Evolutionary conservation across 2,113 vertebrate genomes (phyloP), one percentile per base, ranked within the genome.

Genomic region (Alethe castanea): DNA sequence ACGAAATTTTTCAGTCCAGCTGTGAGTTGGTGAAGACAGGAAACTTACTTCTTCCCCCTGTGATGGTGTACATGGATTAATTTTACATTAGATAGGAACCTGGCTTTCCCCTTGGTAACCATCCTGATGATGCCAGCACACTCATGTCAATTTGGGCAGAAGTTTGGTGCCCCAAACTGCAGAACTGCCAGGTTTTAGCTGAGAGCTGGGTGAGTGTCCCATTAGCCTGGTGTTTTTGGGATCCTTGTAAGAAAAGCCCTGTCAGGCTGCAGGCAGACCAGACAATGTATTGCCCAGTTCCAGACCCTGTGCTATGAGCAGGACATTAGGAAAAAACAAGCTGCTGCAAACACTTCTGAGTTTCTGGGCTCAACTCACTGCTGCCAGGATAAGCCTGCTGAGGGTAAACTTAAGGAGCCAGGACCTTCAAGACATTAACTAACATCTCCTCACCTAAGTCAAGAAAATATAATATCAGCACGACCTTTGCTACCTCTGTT

Each of bases 111-210:
- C n/a, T 65, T 44, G 13, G 9, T 47, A 52, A 57, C 18, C 45
- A 52, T 8, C 20, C 20, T 25, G n/a, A 50, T 82, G 45, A 52
- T 47, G 29, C 23, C 66, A 81, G 31, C 10, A 19, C 19, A 45
- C 4, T 33, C 13, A 10, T 60, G 19, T 25, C 56, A 40, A 1
- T 17, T 19, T 72, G 38, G 17, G 35, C n/a, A 54, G 38, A 42
- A 72, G 16, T 45, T 69, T 54, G 67, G 36, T 14, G 4, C n/a
- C n/a, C 47, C 62, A 53, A 62, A 26, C 52, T 62, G 71, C 31
- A 66, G 47, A 85, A 56, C 9, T 44, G 31, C 6, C 0, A 0
- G 14, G 12, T 52, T 76, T 65, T 54, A 48, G 12, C 38, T 53
- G 47, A n/a, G 9, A 61, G 2, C 1, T 52, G 13, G 7, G 11